phyloP scores from a whole-genome alignment of 2,113 vertebrate species.

The Lampris incognitus region DNA sequence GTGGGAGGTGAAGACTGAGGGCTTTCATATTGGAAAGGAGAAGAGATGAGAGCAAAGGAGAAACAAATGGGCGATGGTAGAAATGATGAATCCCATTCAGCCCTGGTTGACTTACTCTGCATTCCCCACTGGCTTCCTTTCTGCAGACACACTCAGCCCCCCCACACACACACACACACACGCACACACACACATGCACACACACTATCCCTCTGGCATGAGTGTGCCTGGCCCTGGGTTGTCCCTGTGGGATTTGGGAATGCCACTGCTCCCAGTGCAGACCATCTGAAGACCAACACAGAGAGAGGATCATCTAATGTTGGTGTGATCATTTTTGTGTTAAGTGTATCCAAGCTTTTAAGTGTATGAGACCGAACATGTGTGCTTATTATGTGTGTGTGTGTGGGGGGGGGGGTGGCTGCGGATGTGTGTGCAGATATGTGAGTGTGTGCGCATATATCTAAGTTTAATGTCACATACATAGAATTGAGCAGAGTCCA shows the following conservation, averaged over 20 bases:
- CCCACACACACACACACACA: background rate
- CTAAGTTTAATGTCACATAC: too few relatives aligned
- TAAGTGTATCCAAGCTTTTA: background rate
- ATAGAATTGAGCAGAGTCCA: too few relatives aligned
- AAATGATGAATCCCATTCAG: constrained; percentile 45
- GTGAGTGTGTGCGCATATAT: too few relatives aligned
- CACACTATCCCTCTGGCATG: constrained; percentile 8
- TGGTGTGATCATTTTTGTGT: constrained; percentile 28
- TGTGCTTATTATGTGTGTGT: constrained; percentile 26
- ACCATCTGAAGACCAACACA: constrained; percentile 47
- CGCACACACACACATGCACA: constrained; percentile 1
- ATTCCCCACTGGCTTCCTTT: constrained; percentile 35
- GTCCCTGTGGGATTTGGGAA: constrained; percentile 42
- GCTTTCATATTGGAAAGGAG: constrained; percentile 28
- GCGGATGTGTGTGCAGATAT: too few relatives aligned
- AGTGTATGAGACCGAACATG: constrained; percentile 23
- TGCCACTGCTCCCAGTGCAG: constrained; percentile 29
- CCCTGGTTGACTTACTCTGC: constrained; percentile 46
- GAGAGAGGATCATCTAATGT: constrained; percentile 30
- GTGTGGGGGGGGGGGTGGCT: background rate
- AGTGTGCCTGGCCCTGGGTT: constrained; percentile 42
- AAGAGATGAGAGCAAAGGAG: constrained; percentile 17
- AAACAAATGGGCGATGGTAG: constrained; percentile 51
- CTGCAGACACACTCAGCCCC: background rate
- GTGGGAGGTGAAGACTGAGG: constrained; percentile 27